phyloP scores from a whole-genome alignment of 2,888 invertebrate species.

The Epistrophe eligans region DNA sequence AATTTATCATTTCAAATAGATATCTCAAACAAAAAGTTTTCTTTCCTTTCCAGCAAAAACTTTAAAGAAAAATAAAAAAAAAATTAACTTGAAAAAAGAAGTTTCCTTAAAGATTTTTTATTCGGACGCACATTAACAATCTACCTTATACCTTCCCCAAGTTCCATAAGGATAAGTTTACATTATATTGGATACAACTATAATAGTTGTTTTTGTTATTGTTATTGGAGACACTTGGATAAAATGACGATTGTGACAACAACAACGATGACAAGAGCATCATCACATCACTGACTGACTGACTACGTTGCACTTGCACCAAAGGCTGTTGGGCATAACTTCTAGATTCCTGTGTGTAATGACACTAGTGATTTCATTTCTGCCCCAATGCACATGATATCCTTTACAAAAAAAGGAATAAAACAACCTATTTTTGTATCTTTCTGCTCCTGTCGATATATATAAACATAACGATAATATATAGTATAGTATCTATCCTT shows the following conservation, averaged over 20 bases:
- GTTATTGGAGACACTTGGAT: constrained; percentile 20
- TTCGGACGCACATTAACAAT: constrained; percentile 67
- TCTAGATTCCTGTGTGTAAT: constrained; percentile 65
- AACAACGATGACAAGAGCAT: constrained; percentile 25
- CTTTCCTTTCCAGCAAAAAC: constrained; percentile 20
- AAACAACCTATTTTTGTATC: constrained; percentile 38
- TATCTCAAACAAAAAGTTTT: constrained; percentile 67
- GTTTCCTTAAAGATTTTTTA: constrained; percentile 50
- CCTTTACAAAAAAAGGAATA: constrained; percentile 35
- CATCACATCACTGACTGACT: constrained; percentile 40
- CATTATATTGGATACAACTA: constrained; percentile 49
- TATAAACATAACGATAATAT: neutral
- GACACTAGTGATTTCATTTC: constrained; percentile 70
- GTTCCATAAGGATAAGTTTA: constrained; percentile 61
- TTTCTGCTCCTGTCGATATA: constrained; percentile 26
- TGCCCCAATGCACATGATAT: constrained; percentile 66
- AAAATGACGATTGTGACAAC: constrained; percentile 56
- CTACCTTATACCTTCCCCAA: constrained; percentile 22
- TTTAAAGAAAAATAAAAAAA: constrained; percentile 14
- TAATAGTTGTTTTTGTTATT: constrained; percentile 47
- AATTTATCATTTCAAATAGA: constrained; percentile 72
- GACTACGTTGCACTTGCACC: constrained; percentile 22
- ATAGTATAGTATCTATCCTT: constrained; percentile 13
- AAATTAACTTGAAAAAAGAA: constrained; percentile 27
- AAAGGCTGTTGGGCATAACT: constrained; percentile 64